A percentile compares a stretch with the other conserved stretches of the same genome.
Evolutionary conservation across 2,113 vertebrate genomes (phyloP).

Genomic region (Dasyprocta punctata): DNA sequence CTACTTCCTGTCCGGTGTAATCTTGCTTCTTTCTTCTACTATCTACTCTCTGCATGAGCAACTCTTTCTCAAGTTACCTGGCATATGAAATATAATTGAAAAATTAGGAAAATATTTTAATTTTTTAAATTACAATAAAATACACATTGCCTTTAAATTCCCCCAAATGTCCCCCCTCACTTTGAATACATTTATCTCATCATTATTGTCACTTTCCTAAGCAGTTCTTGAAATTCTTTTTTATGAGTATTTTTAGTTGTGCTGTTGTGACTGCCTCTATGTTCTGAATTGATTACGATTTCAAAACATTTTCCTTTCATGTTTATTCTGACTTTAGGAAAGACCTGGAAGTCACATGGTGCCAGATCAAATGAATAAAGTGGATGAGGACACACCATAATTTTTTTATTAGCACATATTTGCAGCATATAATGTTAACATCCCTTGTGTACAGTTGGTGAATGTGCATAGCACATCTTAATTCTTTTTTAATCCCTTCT

Average conservation of each 20-base stretch:
- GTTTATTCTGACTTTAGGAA: neutral
- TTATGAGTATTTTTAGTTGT: neutral
- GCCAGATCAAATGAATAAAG: neutral
- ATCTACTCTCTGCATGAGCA: neutral
- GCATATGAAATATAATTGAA: neutral
- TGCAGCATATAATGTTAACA: neutral
- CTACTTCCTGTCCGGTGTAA: neutral
- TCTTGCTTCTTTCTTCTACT: neutral
- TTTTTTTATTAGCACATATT: neutral
- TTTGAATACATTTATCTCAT: neutral
- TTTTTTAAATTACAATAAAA: neutral
- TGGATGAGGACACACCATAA: neutral
- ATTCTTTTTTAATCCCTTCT: neutral
- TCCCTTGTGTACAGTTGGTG: neutral
- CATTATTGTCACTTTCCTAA: neutral
- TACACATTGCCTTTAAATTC: neutral
- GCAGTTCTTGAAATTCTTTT: neutral
- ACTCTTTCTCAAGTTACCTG: neutral
- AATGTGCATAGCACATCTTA: neutral
- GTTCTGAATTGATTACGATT: neutral
- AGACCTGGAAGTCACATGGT: neutral
- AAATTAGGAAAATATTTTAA: neutral
- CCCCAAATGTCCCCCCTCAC: neutral
- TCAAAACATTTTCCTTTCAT: neutral
- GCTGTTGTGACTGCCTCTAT: neutral